A percentile compares a stretch with the other conserved stretches of the same genome.
These are phyloP conservation scores for Lutraria rhynchaena DNA, from an alignment of 1,140 invertebrate genomes.

Conservation along the genomic window DNA sequence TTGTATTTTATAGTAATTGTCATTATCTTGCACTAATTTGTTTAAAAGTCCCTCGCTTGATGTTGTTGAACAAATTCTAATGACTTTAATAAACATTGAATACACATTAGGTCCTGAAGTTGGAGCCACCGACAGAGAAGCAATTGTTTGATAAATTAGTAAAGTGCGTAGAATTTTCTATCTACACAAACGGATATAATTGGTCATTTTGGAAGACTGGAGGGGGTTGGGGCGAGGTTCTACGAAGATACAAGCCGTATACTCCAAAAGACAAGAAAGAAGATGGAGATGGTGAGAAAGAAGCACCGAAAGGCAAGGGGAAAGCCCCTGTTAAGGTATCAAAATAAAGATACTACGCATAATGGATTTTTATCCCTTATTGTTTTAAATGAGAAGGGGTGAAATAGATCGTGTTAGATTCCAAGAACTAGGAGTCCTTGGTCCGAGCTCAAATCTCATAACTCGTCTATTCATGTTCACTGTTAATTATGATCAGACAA, in stretches of 20 bases:
- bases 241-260: constrained; percentile 52
- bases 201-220: constrained; percentile 65
- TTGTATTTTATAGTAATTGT: too few species aligned
- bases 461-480: too few species aligned
- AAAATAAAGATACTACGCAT: neutral
- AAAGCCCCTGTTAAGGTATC: constrained; percentile 49
- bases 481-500: too few species aligned
- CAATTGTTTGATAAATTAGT: constrained; percentile 62
- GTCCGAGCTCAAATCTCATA: too few species aligned
- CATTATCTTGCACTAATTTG: too few species aligned
- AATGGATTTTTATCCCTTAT: too few species aligned
- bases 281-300: constrained; percentile 5
- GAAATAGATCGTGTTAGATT: too few species aligned
- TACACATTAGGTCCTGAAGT: constrained; percentile 71
- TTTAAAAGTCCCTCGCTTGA: too few species aligned
- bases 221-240: constrained; percentile 66
- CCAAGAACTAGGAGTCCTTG: too few species aligned
- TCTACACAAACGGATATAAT: constrained; percentile 66
- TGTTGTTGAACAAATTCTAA: too few species aligned
- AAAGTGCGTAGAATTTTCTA: constrained; percentile 64
- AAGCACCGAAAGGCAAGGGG: constrained; percentile 9
- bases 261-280: constrained; percentile 59
- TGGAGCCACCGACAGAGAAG: constrained; percentile 68
- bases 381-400: too few species aligned
- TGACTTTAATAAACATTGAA: too few species aligned